A percentile compares a stretch with the other conserved stretches of the same genome.
Evolutionary conservation across 2,797 vertebrate species (phyloP).

Genomic region (Parauchenoglanis punctatus): DNA sequence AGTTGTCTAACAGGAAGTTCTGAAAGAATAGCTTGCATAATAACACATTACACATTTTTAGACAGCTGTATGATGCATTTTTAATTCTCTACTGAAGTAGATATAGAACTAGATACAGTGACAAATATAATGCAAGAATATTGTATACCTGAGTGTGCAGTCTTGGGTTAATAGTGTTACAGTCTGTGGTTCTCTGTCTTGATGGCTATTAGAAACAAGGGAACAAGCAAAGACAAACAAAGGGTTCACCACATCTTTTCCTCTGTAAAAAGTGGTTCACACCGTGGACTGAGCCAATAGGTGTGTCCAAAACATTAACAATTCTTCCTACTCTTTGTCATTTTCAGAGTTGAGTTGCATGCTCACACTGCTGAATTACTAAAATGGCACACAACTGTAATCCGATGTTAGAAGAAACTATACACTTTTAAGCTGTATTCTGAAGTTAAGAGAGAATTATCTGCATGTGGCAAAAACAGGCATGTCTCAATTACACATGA

Average conservation of each 20-base stretch:
- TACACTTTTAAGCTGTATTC: background rate
- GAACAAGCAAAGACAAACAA: background rate
- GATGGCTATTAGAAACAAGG: slow-evolving; percentile 48
- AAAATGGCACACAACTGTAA: background rate
- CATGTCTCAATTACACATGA: background rate
- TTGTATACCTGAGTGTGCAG: slow-evolving; percentile 77
- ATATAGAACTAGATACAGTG: background rate
- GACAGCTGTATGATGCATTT: background rate
- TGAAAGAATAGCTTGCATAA: slow-evolving; percentile 16
- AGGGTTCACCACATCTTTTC: background rate
- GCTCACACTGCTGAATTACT: background rate
- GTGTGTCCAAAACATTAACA: background rate
- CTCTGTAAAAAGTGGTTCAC: background rate
- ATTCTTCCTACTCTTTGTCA: background rate
- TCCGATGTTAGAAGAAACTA: background rate
- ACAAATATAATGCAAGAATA: background rate
- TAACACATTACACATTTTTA: background rate
- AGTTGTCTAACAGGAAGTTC: background rate
- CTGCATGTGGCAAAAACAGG: background rate
- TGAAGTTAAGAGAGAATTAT: background rate
- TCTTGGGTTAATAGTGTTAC: slow-evolving; percentile 50
- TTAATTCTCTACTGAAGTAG: background rate
- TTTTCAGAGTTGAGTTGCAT: background rate
- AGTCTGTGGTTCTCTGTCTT: slow-evolving; percentile 44
- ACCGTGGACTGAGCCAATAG: background rate